Base-by-base conservation (phyloP, 2,888 invertebrate genomes). In the Nudaria mundana region DNA sequence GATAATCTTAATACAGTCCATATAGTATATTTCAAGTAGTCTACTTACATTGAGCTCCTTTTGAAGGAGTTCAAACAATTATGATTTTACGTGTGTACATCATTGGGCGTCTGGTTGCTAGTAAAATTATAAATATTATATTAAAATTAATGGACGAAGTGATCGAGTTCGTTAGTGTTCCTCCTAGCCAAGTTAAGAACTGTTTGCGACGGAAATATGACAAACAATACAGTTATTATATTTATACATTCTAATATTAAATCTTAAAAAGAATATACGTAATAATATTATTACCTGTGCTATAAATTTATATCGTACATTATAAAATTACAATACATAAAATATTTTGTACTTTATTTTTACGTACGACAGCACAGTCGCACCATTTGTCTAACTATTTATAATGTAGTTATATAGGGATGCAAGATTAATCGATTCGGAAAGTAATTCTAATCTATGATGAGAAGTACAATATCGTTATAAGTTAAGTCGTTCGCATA, bases 61-160 rank as follows among this genome's bases (percentile, higher is more conserved):
- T 54, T 66, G 70, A 86, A 88, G 86, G 84, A 75, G 65, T 73
- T 68, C 71, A 75, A 76, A 74, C 73, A 66, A 72, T n/a, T n/a
- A n/a, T n/a, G 68, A 71, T 73, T 76, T 76, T 58, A 73, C 8
- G 61, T 75, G 76, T 78, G 72, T 81, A 81, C 76, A 82, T 76
- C 62, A 71, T 76, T 68, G 83, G 81, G 80, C 76, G 76, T 80
- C 79, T 78, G 78, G 76, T 76, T 70, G 76, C 77, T 82, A 81
- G 76, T 86, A 81, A 86, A 85, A 81, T 82, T 82, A 82, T 83
- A 61, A 62, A 54, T 63, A 73, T 76, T 75, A n/a, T n/a, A n/a
- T 84, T 85, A 81, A 85, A 86, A 84, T 84, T 87, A 87, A 86
- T 88, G 88, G 88, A 88, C 88, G 88, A 86, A 88, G 83, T 87